Conservation (phyloP, 2,113 vertebrate species). For the Siphamia tubifer region DNA sequence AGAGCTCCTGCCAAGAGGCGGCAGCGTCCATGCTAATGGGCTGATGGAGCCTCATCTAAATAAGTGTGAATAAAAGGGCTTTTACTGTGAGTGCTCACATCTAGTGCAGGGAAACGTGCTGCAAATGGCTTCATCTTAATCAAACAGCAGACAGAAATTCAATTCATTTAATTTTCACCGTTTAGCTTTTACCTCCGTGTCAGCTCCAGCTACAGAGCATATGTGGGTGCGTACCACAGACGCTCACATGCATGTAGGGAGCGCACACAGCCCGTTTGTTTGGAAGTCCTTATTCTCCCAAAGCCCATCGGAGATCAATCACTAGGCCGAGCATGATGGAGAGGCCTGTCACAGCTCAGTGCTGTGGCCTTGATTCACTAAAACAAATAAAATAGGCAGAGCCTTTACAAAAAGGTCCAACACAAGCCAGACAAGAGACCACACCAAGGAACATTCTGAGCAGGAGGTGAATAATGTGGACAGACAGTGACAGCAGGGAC, state of each 20-base stretch:
- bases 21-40: slow-evolving; percentile 59
- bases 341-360: slow-evolving; percentile 69
- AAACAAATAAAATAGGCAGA: slow-evolving; percentile 70
- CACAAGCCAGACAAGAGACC: slow-evolving; percentile 41
- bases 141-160: slow-evolving; percentile 24
- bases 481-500: background rate
- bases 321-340: slow-evolving; percentile 71
- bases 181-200: slow-evolving; percentile 27
- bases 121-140: slow-evolving; percentile 38
- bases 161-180: slow-evolving; percentile 25
- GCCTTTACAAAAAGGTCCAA: slow-evolving; percentile 47
- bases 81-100: slow-evolving; percentile 52
- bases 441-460: slow-evolving; percentile 29
- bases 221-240: background rate
- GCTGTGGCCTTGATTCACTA: slow-evolving; percentile 74
- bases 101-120: slow-evolving; percentile 24
- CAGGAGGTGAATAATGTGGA: slow-evolving; percentile 39
- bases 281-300: slow-evolving; percentile 56
- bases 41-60: slow-evolving; percentile 64
- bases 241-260: background rate
- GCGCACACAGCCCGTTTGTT: slow-evolving; percentile 33
- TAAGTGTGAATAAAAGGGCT: slow-evolving; percentile 65
- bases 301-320: slow-evolving; percentile 77
- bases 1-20: slow-evolving; percentile 46
- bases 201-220: background rate